phyloP scores from a whole-genome alignment of 2,113 vertebrate species.

The Harpagus bidentatus region DNA sequence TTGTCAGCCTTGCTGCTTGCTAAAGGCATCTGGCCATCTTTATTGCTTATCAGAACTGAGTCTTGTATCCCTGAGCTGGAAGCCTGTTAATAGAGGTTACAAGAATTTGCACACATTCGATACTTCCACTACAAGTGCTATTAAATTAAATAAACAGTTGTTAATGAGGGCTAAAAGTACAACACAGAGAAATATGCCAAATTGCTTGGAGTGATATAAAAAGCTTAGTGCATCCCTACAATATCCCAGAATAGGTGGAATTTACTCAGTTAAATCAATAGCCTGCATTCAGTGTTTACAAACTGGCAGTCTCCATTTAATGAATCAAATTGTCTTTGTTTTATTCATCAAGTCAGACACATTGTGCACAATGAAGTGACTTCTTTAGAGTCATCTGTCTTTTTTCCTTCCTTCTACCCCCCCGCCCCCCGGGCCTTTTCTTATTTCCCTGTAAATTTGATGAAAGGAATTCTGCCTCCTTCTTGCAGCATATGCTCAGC shows the following conservation, averaged over 20 bases:
- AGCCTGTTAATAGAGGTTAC: neutral
- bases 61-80: neutral
- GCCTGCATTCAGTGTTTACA: slow-evolving; percentile 8
- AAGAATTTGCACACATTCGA: neutral
- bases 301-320: neutral
- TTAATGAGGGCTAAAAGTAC: neutral
- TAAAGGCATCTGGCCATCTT: neutral
- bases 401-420: neutral
- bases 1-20: neutral
- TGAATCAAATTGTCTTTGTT: neutral
- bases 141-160: slow-evolving; percentile 26
- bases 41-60: neutral
- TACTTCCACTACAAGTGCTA: neutral
- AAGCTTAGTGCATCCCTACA: neutral
- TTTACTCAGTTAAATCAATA: slow-evolving; percentile 40
- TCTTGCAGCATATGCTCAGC: neutral
- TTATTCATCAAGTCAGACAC: neutral
- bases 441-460: neutral
- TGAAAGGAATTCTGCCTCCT: neutral
- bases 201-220: neutral
- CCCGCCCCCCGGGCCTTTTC: neutral
- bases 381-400: neutral
- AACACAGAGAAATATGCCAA: neutral
- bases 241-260: neutral
- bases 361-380: neutral